Base-by-base conservation (phyloP, 2,888 invertebrate genomes). In the Homarus gammarus region DNA sequence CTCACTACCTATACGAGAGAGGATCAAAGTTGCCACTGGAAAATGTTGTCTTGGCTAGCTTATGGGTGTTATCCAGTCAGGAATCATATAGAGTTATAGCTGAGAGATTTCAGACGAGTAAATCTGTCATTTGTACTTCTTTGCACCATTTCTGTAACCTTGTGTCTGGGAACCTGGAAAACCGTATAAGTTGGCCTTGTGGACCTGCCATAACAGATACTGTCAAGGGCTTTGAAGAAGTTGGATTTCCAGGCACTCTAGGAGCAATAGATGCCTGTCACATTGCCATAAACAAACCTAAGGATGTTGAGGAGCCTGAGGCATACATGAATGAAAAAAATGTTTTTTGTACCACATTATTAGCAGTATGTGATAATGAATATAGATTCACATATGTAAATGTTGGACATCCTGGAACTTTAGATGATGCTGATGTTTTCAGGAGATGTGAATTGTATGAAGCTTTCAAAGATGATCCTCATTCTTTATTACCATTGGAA, bases 71-170 rank as follows among this genome's bases (percentile, higher is more conserved):
- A 31, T 38, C 85, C 33, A 85, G 85, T 40, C 85, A 85, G 33
- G 85, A 85, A 27, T 85, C 85, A 38, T 85, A 85, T 38, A 38
- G 78, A 68, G 40, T 61, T 18, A 85, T 85, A 77, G 85, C 85
- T 6, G 85, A 85, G 22, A 85, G 85, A n/a, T 85, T 85, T 44
- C 40, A 85, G 70, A 85, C 85, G 5, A 78, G 85, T n/a, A 85
- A 85, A 68, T 85, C 85, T 40, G 85, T 85, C 10, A 75, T 85
- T 8, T 85, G 85, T 31, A 78, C 77, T 5, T 85, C 85, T 61
- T 27, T 85, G 22, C 85, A 85, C 49, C 61, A 77, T 31, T 85
- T 85, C 70, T 85, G 85, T 40, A 78, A 38, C n/a, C 78, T 85
- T 56, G 85, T 85, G 8, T 85, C 85, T 18, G 78, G 68, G 31